These are phyloP conservation scores for Actinopyga echinites DNA, from an alignment of 53 echinoderm and acorn worm species.

Conservation along the genomic window DNA sequence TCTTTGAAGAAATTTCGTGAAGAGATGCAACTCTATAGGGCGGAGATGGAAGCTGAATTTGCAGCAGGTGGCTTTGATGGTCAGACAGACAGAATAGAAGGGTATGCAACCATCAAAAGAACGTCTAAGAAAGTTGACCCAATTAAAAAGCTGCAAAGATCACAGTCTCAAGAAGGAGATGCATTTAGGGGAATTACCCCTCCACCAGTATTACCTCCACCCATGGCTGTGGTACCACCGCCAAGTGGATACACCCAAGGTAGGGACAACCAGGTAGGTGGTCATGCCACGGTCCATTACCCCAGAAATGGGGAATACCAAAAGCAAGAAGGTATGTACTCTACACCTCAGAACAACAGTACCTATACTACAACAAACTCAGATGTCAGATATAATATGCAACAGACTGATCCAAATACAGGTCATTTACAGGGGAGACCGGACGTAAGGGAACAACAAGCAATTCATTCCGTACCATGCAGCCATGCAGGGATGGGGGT, in stretches of 20 bases:
- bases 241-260: conserved; percentile 2
- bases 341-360: too few relatives aligned
- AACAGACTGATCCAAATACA: too few relatives aligned
- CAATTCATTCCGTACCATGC: too few relatives aligned
- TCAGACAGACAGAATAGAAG: conserved; percentile 74
- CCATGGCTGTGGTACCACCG: conserved; percentile 35
- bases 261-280: neutral
- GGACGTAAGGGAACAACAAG: too few relatives aligned
- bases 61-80: conserved; percentile 62
- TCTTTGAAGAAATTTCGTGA: conserved; percentile 91
- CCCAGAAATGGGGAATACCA: too few relatives aligned
- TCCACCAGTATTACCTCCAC: conserved; percentile 45
- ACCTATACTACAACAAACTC: too few relatives aligned
- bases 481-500: too few relatives aligned
- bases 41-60: conserved; percentile 51
- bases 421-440: too few relatives aligned
- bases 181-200: conserved; percentile 56
- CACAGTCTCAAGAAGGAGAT: conserved; percentile 69
- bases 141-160: conserved; percentile 49
- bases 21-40: conserved; percentile 60
- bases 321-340: too few relatives aligned
- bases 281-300: neutral
- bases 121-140: conserved; percentile 73
- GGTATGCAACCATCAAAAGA: conserved; percentile 93
- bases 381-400: too few relatives aligned